phyloP scores from a whole-genome alignment of 2,797 vertebrate genomes.

The Urosaurus nigricauda region DNA sequence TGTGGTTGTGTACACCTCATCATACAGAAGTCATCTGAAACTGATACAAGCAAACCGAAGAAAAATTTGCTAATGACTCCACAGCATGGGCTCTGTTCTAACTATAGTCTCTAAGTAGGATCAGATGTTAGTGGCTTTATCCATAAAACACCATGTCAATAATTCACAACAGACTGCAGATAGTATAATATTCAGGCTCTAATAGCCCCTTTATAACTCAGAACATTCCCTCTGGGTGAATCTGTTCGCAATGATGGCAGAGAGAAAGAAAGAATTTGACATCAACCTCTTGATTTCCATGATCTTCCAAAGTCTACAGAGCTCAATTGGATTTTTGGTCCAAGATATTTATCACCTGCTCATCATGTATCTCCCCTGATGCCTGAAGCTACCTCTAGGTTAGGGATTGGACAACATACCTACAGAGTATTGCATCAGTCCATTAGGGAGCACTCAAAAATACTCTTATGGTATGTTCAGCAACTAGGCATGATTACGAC shows the following conservation, averaged over 20 bases:
- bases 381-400: neutral
- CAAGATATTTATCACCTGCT: neutral
- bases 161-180: constrained; percentile 26
- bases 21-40: constrained; percentile 40
- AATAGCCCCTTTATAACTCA: neutral
- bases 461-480: neutral
- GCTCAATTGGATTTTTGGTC: neutral
- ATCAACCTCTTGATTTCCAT: neutral
- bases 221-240: neutral
- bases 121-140: constrained; percentile 34
- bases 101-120: constrained; percentile 21
- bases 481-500: constrained; percentile 22
- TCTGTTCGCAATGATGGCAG: neutral
- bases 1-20: neutral
- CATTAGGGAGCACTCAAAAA: neutral
- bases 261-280: neutral
- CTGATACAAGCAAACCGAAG: neutral
- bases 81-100: constrained; percentile 17
- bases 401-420: neutral
- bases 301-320: neutral
- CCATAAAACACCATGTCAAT: constrained; percentile 13
- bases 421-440: neutral
- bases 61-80: constrained; percentile 17
- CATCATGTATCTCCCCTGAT: neutral
- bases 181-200: constrained; percentile 16